Percentiles rank a stretch among this genome's conserved stretches.
phyloP scores from a whole-genome alignment of 35 echinoderm and acorn worm species.

The Strongylocentrotus purpuratus region DNA sequence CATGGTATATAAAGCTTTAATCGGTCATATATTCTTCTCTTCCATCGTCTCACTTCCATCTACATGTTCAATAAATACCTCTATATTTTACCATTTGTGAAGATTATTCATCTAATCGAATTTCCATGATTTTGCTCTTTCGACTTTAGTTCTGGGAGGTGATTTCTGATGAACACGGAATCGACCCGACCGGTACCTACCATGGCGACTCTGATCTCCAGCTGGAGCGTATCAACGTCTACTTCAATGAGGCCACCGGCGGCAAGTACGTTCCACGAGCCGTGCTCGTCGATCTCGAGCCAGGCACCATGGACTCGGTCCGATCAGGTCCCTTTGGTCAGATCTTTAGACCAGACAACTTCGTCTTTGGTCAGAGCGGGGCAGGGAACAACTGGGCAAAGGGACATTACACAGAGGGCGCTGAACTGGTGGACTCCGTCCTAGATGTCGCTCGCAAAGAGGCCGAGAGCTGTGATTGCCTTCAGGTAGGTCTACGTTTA shows the following conservation, averaged over 20 bases:
- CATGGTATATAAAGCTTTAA: too few species aligned
- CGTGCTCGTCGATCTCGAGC: conserved; percentile 90
- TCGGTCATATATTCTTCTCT: too few species aligned
- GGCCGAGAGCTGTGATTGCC: conserved; percentile 83
- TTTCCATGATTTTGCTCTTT: neutral
- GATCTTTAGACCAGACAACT: conserved; percentile 96
- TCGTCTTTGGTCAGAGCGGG: conserved; percentile 96
- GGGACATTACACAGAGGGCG: conserved; percentile 95
- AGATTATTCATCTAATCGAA: neutral
- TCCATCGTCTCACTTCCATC: neutral
- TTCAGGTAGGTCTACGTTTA: conserved; percentile 54
- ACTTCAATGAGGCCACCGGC: conserved; percentile 84
- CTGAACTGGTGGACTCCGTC: conserved; percentile 88
- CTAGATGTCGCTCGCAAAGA: conserved; percentile 87
- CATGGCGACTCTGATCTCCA: conserved; percentile 95
- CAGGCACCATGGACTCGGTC: conserved; percentile 92
- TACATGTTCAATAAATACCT: neutral
- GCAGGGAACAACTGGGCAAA: conserved; percentile 99
- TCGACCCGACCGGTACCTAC: conserved; percentile 97
- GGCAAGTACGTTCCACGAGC: conserved; percentile 85
- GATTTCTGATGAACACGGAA: conserved; percentile 91
- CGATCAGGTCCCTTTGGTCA: conserved; percentile 90
- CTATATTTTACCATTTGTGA: neutral
- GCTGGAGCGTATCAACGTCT: conserved; percentile 87
- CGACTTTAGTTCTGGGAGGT: conserved; percentile 75